Evolutionary conservation across 2,888 invertebrate genomes (phyloP), one percentile per base, ranked within the genome.

Genomic region (Stegophylla sp.): DNA sequence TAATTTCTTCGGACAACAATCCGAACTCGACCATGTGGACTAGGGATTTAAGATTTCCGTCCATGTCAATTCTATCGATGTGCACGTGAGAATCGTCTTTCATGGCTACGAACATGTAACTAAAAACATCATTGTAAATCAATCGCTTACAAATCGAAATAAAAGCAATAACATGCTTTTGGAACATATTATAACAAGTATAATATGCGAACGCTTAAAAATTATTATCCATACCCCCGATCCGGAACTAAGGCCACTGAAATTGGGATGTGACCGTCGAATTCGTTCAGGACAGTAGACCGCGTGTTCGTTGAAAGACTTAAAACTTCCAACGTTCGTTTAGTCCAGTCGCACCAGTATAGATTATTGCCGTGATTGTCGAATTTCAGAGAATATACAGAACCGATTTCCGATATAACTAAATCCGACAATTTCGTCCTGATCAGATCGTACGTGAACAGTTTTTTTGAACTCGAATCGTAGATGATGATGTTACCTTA

Each of bases 301-400:
- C 90, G 89, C 10, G 90, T 87, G 28, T 87, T 87, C 0, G 89
- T 92, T 69, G 87, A 87, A 66, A 93, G 84, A 0, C 91, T 93
- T 15, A 91, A 85, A 3, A 90, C 90, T 85, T 94, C 93, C 0
- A 95, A 87, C 0, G 89, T 89, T 75, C 89, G 89, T 15, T 89
- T 88, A 0, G 89, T 89, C 0, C 88, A 87, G 86, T 95, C 93
- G 81, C 91, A 87, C 87, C 93, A 90, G 86, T 94, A 95, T 0
- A 95, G 86, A 83, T 91, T 91, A 82, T 93, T 91, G 0, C 92
- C 90, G 12, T 90, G 87, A 84, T 90, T 88, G 87, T 95, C 94
- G 84, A 90, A 91, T 83, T 89, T 90, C 87, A 92, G 86, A 9
- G 89, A 90, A 71, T 87, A 88, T 0, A 92, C 85, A 67, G 87